Percentiles rank a stretch among this genome's conserved stretches.
Conservation (phyloP, 2,113 vertebrate species). For the Gadus chalcogrammus region DNA sequence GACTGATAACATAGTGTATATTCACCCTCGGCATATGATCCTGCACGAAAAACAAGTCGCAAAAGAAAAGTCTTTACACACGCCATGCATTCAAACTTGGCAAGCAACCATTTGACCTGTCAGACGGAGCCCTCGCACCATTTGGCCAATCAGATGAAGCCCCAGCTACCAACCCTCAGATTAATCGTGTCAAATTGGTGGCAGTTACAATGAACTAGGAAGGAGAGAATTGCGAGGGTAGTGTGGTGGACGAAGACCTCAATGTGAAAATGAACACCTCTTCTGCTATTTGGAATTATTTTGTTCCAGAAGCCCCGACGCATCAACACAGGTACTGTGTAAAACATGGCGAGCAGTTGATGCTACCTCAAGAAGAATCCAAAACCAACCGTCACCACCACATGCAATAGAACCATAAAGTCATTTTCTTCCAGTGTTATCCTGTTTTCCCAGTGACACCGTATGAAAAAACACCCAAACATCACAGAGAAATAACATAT, state of each 20-base stretch:
- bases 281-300: slow-evolving; percentile 15
- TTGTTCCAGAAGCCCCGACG: slow-evolving; percentile 4
- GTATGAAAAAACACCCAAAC: not conserved
- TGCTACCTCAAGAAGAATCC: not conserved
- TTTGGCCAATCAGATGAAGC: no score
- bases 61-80: no score
- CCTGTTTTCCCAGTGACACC: not conserved
- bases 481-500: slow-evolving; percentile 1
- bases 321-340: not conserved
- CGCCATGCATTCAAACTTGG: no score
- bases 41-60: no score
- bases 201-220: no score
- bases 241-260: not conserved
- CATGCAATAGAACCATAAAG: slow-evolving; percentile 14
- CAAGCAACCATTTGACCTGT: no score
- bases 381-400: slow-evolving; percentile 14
- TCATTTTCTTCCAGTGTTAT: not conserved
- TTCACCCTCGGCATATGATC: no score
- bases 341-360: no score
- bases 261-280: slow-evolving; percentile 7
- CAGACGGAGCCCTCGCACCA: no score
- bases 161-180: no score
- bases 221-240: not conserved
- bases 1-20: no score
- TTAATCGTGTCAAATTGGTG: no score